Base-by-base conservation (phyloP, 1,140 invertebrate genomes). In the Philopotamus ludificatus region DNA sequence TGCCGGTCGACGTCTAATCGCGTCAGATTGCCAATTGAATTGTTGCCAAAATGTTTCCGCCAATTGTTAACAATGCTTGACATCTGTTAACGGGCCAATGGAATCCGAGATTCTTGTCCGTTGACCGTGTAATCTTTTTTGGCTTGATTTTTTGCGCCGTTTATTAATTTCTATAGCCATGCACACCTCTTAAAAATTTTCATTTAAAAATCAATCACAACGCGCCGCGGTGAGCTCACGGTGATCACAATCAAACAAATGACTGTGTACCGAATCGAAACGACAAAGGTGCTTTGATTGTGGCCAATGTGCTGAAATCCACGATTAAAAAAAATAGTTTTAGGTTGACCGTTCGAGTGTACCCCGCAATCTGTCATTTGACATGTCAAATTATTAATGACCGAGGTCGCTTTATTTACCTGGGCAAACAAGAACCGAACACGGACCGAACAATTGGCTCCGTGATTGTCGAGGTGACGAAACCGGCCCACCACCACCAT, bases 311-410 rank as follows among this genome's bases (percentile, higher is more conserved):
- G n/a, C n/a, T 34, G 28, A 12, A 34, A 34, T 34, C 12, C 4
- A 34, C 12, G n/a, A n/a, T 34, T 4, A 34, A 34, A 34, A 7
- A 34, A 34, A 34, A 34, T 34, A 34, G 12, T 7, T 7, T 34
- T 34, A 7, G 28, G 28, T 47, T 28, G 2, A 26, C n/a, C 23
- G 20, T 1, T 22, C 9, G 55, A 16, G 12, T 58, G 26, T 58
- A 58, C 28, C 12, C 39, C 23, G 20, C 10, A 65, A 57, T 57
- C 63, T 57, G 51, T 65, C 51, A 65, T 55, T 57, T 65, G 63
- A 65, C 63, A 57, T 47, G 63, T 65, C 53, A 65, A 57, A 50
- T 57, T 45, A 65, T 65, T 65, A 65, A 65, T 65, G 63, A 65
- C 63, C 26, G 39, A 15, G 23, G n/a, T 15, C n/a, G n/a, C 23